These are phyloP conservation scores for Corydoras sp. DNA, from an alignment of 2,113 vertebrate species.

Conservation along the genomic window DNA sequence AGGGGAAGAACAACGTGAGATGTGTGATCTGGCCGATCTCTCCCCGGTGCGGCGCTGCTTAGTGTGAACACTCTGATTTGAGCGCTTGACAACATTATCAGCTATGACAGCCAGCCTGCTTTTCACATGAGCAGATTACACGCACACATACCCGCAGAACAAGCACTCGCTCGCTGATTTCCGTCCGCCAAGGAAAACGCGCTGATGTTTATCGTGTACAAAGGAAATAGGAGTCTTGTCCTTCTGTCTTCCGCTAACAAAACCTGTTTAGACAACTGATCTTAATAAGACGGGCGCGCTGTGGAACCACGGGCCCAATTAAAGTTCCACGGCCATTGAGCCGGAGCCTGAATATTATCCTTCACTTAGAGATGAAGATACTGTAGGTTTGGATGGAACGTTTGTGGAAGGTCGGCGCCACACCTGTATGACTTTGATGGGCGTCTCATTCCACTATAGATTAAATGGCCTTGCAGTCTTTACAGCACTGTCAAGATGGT, in stretches of 20 bases:
- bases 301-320: too few species aligned
- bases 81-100: slow-evolving; percentile 68
- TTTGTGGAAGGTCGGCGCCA: too few species aligned
- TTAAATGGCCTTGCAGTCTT: too few species aligned
- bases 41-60: slow-evolving; percentile 27
- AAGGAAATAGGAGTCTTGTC: slow-evolving; percentile 35
- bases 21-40: slow-evolving; percentile 19
- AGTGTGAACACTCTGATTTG: slow-evolving; percentile 57
- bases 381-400: too few species aligned
- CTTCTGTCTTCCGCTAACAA: slow-evolving; percentile 26
- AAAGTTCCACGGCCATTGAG: too few species aligned
- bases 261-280: slow-evolving; percentile 31
- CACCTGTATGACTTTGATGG: too few species aligned
- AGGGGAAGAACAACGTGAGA: slow-evolving; percentile 7
- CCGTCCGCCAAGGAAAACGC: slow-evolving; percentile 41
- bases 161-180: slow-evolving; percentile 29
- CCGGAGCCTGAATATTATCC: too few species aligned
- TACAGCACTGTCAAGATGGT: too few species aligned
- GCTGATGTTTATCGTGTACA: slow-evolving; percentile 41
- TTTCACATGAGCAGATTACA: slow-evolving; percentile 66
- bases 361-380: too few species aligned
- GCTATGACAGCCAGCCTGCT: slow-evolving; percentile 69
- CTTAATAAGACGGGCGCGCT: slow-evolving; percentile 5
- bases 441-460: too few species aligned
- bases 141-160: slow-evolving; percentile 34